Conservation (phyloP, 2,888 invertebrate species). For the Agonopterix arenella region DNA sequence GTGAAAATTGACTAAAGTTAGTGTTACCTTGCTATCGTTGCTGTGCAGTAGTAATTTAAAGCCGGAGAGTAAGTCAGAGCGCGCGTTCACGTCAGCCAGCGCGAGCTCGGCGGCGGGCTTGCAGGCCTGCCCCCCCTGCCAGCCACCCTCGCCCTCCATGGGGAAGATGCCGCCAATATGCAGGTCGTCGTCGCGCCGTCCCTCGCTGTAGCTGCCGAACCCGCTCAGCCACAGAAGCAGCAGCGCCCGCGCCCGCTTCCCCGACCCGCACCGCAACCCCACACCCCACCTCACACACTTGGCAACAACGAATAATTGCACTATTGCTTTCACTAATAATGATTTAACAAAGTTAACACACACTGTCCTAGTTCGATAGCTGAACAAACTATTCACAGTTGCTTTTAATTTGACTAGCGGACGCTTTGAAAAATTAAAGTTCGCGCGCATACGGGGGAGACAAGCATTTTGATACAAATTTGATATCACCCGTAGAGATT, state of each 20-base stretch:
- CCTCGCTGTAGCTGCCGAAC: conserved; percentile 48
- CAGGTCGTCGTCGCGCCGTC: conserved; percentile 82
- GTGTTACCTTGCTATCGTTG: conserved; percentile 95
- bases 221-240: conserved; percentile 52
- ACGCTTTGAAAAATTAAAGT: conserved; percentile 70
- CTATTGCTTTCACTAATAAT: conserved; percentile 66
- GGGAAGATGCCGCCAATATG: conserved; percentile 99
- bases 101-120: conserved; percentile 98
- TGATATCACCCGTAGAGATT: conserved; percentile 54
- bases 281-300: conserved; percentile 50
- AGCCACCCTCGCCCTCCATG: conserved; percentile 96
- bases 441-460: conserved; percentile 48
- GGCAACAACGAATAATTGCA: conserved; percentile 72
- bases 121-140: conserved; percentile 99
- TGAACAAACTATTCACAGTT: conserved; percentile 39
- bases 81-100: conserved; percentile 95
- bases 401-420: conserved; percentile 73
- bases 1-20: too few relatives aligned
- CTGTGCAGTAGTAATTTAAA: conserved; percentile 94
- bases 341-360: conserved; percentile 45
- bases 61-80: conserved; percentile 91
- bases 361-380: conserved; percentile 67
- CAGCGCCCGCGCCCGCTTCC: conserved; percentile 32
- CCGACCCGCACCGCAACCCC: conserved; percentile 27
- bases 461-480: conserved; percentile 42